These are phyloP conservation scores for Molothrus ater DNA, from an alignment of 2,797 vertebrate species.

Conservation along the genomic window DNA sequence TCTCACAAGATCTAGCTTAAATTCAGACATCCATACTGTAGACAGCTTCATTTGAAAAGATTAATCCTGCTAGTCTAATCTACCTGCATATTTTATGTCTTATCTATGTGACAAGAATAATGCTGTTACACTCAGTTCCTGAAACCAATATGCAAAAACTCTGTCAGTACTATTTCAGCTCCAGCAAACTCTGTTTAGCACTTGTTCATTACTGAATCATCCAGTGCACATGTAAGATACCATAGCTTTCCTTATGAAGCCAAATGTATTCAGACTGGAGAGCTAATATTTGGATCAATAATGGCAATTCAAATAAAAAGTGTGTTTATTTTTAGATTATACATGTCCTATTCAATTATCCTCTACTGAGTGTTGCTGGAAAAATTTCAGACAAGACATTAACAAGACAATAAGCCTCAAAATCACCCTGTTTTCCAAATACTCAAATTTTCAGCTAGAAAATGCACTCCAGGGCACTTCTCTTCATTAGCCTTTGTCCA, in stretches of 20 bases:
- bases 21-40: neutral
- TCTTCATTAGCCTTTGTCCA: neutral
- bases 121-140: neutral
- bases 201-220: neutral
- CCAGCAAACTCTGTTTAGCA: neutral
- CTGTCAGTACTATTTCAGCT: neutral
- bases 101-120: neutral
- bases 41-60: neutral
- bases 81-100: neutral
- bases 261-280: neutral
- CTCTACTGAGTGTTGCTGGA: neutral
- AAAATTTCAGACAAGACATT: conserved; percentile 6
- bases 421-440: neutral
- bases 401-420: neutral
- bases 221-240: neutral
- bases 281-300: conserved; percentile 40
- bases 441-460: neutral
- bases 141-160: neutral
- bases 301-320: conserved; percentile 35
- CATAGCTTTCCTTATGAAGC: neutral
- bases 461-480: neutral
- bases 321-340: conserved; percentile 14
- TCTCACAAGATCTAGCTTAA: neutral
- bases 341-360: neutral
- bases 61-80: neutral